Evolutionary conservation across 1,140 invertebrate genomes (phyloP).

Genomic region (Mya arenaria): DNA sequence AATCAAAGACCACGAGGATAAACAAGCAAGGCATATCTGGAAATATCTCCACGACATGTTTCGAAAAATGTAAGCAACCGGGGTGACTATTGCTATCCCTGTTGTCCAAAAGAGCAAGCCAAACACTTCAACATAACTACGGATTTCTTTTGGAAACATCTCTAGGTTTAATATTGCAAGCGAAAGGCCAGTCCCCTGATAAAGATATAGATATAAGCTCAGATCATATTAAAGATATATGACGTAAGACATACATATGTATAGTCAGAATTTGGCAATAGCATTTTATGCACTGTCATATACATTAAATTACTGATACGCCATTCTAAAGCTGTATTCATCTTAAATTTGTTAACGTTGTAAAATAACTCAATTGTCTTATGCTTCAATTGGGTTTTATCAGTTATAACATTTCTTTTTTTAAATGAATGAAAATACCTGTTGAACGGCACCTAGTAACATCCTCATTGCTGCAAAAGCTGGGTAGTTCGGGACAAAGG

Average conservation of each 20-base stretch:
- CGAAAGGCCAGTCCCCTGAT: slow-evolving; percentile 47
- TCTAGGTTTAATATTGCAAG: slow-evolving; percentile 56
- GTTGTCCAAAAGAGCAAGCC: slow-evolving; percentile 56
- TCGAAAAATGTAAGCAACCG: slow-evolving; percentile 55
- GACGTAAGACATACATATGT: too few relatives aligned
- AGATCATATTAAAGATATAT: too few relatives aligned
- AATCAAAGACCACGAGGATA: slow-evolving; percentile 37
- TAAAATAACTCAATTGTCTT: too few relatives aligned
- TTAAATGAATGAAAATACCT: too few relatives aligned
- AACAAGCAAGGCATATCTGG: slow-evolving; percentile 48
- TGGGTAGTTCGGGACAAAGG: slow-evolving; percentile 63
- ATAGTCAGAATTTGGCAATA: too few relatives aligned
- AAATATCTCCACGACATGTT: slow-evolving; percentile 56
- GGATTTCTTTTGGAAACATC: slow-evolving; percentile 51
- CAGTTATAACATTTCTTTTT: too few relatives aligned
- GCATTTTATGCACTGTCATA: too few relatives aligned
- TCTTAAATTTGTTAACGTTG: too few relatives aligned
- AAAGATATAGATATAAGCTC: neutral
- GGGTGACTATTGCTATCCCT: slow-evolving; percentile 52
- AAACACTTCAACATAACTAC: slow-evolving; percentile 44
- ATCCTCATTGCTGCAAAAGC: slow-evolving; percentile 67
- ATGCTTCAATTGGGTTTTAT: too few relatives aligned
- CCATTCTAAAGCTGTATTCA: neutral
- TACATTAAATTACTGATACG: too few relatives aligned
- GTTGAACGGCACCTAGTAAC: slow-evolving; percentile 68